Evolutionary conservation across 2,888 invertebrate genomes (phyloP).

Genomic region (Marronus borbonicus): DNA sequence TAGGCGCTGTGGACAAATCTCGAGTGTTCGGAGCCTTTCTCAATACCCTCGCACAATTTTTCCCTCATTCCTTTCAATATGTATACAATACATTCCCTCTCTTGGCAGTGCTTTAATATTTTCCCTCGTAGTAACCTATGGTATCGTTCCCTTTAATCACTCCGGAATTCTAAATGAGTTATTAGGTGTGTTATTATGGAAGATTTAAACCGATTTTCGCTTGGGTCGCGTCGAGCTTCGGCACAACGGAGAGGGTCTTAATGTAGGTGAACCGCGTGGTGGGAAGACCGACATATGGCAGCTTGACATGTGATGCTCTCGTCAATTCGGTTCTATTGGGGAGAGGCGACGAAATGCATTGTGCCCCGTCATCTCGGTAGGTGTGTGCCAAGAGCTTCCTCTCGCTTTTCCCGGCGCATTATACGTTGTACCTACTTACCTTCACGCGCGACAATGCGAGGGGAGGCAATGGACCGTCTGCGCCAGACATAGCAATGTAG

Average conservation of each 20-base stretch:
- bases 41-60: neutral
- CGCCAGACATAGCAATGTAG: too few species aligned
- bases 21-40: too few species aligned
- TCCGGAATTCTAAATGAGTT: constrained; percentile 20
- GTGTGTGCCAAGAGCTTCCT: too few species aligned
- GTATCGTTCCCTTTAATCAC: constrained; percentile 3
- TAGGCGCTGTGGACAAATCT: neutral
- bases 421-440: too few species aligned
- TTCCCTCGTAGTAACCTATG: neutral
- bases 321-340: neutral
- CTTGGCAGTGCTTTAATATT: too few species aligned
- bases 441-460: too few species aligned
- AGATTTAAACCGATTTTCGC: constrained; percentile 29
- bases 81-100: too few species aligned
- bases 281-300: constrained; percentile 13
- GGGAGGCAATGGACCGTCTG: too few species aligned
- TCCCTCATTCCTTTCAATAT: neutral
- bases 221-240: too few species aligned
- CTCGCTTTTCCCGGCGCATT: too few species aligned
- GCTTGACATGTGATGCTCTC: constrained; percentile 29
- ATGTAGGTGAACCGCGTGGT: constrained; percentile 11
- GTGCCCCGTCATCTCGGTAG: neutral
- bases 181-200: constrained; percentile 24
- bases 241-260: neutral
- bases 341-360: neutral